Evolutionary conservation across 2,888 invertebrate genomes (phyloP).

Genomic region (Tipula lateralis): DNA sequence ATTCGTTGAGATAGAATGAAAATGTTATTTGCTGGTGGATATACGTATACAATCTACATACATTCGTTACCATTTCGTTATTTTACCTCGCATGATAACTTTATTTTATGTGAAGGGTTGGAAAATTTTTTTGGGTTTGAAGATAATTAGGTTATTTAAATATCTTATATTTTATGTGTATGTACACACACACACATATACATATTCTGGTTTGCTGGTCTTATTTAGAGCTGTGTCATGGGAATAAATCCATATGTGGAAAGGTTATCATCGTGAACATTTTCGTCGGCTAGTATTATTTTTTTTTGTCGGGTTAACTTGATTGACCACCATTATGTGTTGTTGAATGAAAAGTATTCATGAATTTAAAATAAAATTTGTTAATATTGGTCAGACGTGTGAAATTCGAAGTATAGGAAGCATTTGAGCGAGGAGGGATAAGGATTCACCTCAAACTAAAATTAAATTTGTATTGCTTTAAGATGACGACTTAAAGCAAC

Average conservation of each 20-base stretch:
- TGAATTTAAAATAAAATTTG: too few relatives aligned
- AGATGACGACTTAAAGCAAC: too few relatives aligned
- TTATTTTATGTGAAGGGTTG: background rate
- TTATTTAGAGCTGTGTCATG: background rate
- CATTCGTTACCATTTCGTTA: background rate
- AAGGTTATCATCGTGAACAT: background rate
- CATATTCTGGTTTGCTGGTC: background rate
- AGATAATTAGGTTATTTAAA: slow-evolving; percentile 13
- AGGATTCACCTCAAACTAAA: too few relatives aligned
- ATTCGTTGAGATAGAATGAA: background rate
- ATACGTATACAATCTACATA: background rate
- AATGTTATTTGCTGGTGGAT: background rate
- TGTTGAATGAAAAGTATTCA: too few relatives aligned
- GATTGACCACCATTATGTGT: too few relatives aligned
- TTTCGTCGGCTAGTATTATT: background rate
- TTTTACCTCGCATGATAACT: background rate
- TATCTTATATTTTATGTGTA: background rate
- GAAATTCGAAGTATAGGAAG: too few relatives aligned
- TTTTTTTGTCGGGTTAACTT: too few relatives aligned
- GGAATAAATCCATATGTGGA: background rate
- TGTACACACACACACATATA: background rate
- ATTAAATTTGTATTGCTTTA: too few relatives aligned
- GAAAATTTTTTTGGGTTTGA: background rate
- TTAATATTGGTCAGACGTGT: too few relatives aligned
- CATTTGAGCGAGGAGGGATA: too few relatives aligned